Evolutionary conservation across 2,888 invertebrate species (phyloP), one percentile per base, ranked within the genome.

Genomic region (Odontocolon sp.): DNA sequence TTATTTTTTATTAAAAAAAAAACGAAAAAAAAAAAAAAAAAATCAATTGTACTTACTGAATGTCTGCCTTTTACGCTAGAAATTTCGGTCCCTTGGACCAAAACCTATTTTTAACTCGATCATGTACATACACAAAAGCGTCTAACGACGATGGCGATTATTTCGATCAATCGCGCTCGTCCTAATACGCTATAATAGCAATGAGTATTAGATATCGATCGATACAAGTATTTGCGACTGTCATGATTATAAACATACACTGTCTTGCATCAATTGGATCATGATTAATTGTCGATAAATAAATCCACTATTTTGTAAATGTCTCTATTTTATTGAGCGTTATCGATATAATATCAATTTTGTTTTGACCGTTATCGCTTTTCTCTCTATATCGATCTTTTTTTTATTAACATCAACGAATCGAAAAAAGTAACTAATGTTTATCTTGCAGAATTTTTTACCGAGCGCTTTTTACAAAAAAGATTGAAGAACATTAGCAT

Each of bases 241-340:
- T 83, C 80, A 81, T 78, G 75, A 82, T 83, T 83, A 80, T 83
- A 80, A 84, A 81, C 83, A 70, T 56, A 63, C 31, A 64, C 74
- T 81, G 79, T 83, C 82, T 80, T 82, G 83, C 82, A 84, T 82
- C 80, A 72, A 81, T 86, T 83, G 78, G 80, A 71, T 80, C 80
- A 81, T 80, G 74, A 85, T 84, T 83, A 82, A 83, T 86, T 84
- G 78, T 84, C 80, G 82, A 87, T 85, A 84, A 87, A 86, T 73
- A 79, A 80, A 80, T 73, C 79, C 69, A 80, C 68, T 81, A 79
- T 82, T 73, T 79, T 77, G 70, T 74, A 78, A 52, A 31, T 36
- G 54, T 50, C 50, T 63, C 59, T 47, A 64, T 59, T 40, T 61
- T 56, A 47, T 31, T 57, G 45, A 42, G n/a, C n/a, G n/a, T n/a